phyloP scores from a whole-genome alignment of 2,797 vertebrate genomes.

The Astyanax mexicanus region DNA sequence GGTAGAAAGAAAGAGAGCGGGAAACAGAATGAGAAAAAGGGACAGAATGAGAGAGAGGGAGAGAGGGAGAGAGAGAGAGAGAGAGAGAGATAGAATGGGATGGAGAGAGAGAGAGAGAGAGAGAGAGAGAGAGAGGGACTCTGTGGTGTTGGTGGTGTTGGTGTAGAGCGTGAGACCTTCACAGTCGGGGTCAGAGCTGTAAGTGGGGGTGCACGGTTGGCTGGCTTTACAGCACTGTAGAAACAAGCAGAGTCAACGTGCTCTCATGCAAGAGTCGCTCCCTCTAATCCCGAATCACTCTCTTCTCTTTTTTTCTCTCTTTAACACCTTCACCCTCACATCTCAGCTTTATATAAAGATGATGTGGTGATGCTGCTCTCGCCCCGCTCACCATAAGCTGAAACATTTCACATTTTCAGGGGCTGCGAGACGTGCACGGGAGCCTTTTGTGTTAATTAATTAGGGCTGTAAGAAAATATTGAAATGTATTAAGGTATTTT shows the following conservation, averaged over 20 bases:
- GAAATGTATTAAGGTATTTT: too few relatives aligned
- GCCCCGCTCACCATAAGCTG: not conserved
- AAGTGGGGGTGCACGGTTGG: constrained; percentile 65
- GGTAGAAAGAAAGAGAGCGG: not conserved
- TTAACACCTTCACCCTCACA: not conserved
- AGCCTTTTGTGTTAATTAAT: too few relatives aligned
- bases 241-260: constrained; percentile 68
- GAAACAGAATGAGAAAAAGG: too few relatives aligned
- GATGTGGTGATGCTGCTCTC: not conserved
- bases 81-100: too few relatives aligned
- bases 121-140: constrained; percentile 3
- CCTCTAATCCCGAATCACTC: constrained; percentile 9
- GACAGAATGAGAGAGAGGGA: not conserved
- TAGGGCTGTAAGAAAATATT: too few relatives aligned
- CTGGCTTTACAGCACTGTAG: constrained; percentile 69
- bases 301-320: not conserved
- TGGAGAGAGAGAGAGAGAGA: not conserved
- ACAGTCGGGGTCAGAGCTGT: constrained; percentile 29
- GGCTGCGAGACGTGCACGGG: too few relatives aligned
- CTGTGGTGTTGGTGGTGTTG: too few relatives aligned
- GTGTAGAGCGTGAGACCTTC: constrained; percentile 52
- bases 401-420: constrained; percentile 4
- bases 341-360: not conserved
- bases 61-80: not conserved
- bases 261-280: constrained; percentile 39